phyloP scores from a whole-genome alignment of 2,888 invertebrate species.

The Yponomeuta evonymella region DNA sequence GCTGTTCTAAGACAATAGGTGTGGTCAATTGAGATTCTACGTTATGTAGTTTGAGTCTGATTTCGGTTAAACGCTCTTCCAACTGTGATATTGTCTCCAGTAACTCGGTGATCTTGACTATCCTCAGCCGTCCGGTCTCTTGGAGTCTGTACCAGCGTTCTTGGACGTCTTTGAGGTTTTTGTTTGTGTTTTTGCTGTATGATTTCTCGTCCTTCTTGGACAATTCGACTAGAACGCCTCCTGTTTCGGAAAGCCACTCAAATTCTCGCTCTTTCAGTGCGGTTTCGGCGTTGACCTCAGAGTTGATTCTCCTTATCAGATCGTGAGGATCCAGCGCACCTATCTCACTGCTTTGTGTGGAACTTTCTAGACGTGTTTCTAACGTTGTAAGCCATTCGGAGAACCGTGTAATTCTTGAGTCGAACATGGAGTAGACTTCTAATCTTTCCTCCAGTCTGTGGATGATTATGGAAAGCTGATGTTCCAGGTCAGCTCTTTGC shows the following conservation, averaged over 20 bases:
- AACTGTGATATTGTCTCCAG: constrained; percentile 82
- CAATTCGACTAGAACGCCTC: constrained; percentile 78
- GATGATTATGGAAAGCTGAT: constrained; percentile 83
- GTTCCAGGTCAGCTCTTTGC: constrained; percentile 87
- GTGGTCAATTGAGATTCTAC: constrained; percentile 83
- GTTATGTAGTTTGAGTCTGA: constrained; percentile 82
- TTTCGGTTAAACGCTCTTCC: constrained; percentile 82
- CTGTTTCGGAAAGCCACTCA: constrained; percentile 84
- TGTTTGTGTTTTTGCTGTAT: constrained; percentile 70
- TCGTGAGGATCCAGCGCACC: constrained; percentile 82
- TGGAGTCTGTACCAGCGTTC: constrained; percentile 82
- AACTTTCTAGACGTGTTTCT: constrained; percentile 79
- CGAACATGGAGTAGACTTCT: constrained; percentile 82
- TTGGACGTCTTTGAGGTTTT: constrained; percentile 76
- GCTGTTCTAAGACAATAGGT: constrained; percentile 80
- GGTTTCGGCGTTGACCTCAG: constrained; percentile 85
- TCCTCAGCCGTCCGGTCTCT: constrained; percentile 79
- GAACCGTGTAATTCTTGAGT: constrained; percentile 79
- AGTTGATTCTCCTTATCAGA: constrained; percentile 81
- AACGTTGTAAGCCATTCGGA: constrained; percentile 82
- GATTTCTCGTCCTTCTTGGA: constrained; percentile 78
- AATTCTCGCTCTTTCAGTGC: constrained; percentile 85
- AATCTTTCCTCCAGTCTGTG: constrained; percentile 85
- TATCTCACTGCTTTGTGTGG: constrained; percentile 66
- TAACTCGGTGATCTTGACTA: constrained; percentile 83